Conservation (phyloP, 2,888 invertebrate species). For the Pammene fasciana region DNA sequence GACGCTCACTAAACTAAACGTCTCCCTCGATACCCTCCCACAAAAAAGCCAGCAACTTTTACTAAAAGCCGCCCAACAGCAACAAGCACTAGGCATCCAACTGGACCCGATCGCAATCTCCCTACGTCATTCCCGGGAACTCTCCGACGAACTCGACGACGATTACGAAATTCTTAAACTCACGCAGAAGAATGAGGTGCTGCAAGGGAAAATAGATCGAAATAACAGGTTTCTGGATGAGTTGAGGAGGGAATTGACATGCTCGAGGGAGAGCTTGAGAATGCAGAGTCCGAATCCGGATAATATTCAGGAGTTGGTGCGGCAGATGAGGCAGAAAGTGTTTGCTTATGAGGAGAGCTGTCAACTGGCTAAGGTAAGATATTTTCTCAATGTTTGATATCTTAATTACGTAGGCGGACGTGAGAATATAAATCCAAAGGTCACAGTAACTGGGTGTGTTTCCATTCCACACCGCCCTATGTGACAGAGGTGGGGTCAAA, state of each 20-base stretch:
- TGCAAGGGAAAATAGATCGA: constrained; percentile 68
- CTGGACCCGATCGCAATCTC: constrained; percentile 66
- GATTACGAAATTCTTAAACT: constrained; percentile 70
- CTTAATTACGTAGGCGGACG: too few relatives aligned
- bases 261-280: constrained; percentile 58
- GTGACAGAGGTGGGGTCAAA: too few relatives aligned
- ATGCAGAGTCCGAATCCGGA: constrained; percentile 64
- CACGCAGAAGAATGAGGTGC: constrained; percentile 64
- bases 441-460: too few relatives aligned
- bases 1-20: constrained; percentile 61
- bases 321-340: constrained; percentile 70
- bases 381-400: background rate
- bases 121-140: constrained; percentile 57
- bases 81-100: constrained; percentile 54
- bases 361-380: constrained; percentile 66
- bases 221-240: constrained; percentile 65
- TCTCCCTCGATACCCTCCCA: constrained; percentile 65
- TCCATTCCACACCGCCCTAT: too few relatives aligned
- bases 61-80: constrained; percentile 53
- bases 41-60: constrained; percentile 66
- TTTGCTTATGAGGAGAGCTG: constrained; percentile 71
- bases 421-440: too few relatives aligned
- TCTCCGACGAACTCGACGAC: constrained; percentile 59
- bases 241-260: constrained; percentile 62
- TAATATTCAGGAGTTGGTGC: constrained; percentile 66